Percentiles rank a stretch among this genome's conserved stretches.
Evolutionary conservation across 2,797 vertebrate species (phyloP).

Genomic region (Sylvia borin): DNA sequence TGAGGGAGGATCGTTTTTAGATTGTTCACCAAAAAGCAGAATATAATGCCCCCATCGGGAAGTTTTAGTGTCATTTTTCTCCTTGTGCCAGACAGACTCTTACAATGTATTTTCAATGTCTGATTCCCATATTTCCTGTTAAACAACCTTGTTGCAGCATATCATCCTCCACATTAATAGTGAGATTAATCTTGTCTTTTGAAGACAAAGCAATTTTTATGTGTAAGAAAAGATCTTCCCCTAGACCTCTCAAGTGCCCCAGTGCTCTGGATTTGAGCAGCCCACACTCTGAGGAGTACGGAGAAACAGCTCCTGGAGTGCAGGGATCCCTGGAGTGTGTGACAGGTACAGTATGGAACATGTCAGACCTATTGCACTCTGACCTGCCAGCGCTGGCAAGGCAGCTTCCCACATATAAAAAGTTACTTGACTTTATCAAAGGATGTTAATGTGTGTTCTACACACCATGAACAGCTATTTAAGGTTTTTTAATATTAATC

Average conservation of each 20-base stretch:
- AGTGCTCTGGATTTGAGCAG: neutral
- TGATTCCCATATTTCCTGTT: neutral
- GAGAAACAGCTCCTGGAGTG: neutral
- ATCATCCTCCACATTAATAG: neutral
- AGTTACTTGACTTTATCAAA: neutral
- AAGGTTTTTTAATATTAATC: neutral
- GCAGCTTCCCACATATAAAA: neutral
- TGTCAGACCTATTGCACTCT: neutral
- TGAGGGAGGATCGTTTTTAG: neutral
- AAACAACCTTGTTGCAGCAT: neutral
- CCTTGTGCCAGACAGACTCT: neutral
- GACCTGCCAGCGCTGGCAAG: neutral
- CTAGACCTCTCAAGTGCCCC: neutral
- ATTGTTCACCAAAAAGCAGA: neutral
- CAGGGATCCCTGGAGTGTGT: neutral
- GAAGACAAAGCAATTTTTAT: neutral
- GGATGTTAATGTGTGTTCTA: neutral
- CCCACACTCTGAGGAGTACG: rapidly evolving
- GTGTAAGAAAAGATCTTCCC: neutral
- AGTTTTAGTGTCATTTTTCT: neutral
- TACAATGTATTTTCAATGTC: neutral
- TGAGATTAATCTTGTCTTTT: neutral
- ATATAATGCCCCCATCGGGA: neutral
- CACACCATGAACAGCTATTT: neutral
- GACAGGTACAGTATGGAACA: neutral